phyloP scores from a whole-genome alignment of 2,797 vertebrate genomes.

The Bradypodion pumilum region DNA sequence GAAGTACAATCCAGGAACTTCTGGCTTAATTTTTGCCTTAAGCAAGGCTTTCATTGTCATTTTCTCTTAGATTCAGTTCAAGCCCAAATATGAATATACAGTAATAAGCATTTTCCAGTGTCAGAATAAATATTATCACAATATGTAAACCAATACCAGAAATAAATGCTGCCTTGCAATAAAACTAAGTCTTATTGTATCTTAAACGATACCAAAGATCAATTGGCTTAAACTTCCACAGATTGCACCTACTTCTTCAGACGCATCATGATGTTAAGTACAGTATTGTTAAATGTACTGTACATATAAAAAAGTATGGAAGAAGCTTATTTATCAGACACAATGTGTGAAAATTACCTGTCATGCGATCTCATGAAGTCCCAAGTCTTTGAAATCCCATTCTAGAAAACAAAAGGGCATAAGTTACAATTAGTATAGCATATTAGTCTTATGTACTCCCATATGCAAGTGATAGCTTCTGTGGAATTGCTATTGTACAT shows the following conservation, averaged over 20 bases:
- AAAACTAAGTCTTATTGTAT: too few relatives aligned
- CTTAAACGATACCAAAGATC: too few relatives aligned
- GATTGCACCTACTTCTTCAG: too few relatives aligned
- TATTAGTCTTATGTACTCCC: neutral
- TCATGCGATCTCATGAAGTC: slow-evolving; percentile 93
- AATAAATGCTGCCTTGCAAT: neutral
- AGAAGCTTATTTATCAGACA: slow-evolving; percentile 8
- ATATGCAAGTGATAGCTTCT: neutral
- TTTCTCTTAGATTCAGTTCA: neutral
- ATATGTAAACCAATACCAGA: neutral
- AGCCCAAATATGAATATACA: too few relatives aligned
- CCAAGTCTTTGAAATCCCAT: slow-evolving; percentile 89
- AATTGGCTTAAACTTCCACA: too few relatives aligned
- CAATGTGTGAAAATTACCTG: slow-evolving; percentile 77
- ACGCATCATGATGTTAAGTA: neutral
- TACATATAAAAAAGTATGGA: neutral
- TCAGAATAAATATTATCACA: neutral
- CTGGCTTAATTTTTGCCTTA: too few relatives aligned
- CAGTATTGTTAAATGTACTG: neutral
- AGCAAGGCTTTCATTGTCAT: neutral
- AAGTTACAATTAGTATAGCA: neutral
- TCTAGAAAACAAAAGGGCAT: slow-evolving; percentile 68
- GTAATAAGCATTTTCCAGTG: neutral
- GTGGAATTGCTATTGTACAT: too few relatives aligned
- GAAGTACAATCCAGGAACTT: too few relatives aligned